These are phyloP conservation scores for Chloroceryle inda DNA, from an alignment of 2,797 vertebrate genomes.

Conservation along the genomic window DNA sequence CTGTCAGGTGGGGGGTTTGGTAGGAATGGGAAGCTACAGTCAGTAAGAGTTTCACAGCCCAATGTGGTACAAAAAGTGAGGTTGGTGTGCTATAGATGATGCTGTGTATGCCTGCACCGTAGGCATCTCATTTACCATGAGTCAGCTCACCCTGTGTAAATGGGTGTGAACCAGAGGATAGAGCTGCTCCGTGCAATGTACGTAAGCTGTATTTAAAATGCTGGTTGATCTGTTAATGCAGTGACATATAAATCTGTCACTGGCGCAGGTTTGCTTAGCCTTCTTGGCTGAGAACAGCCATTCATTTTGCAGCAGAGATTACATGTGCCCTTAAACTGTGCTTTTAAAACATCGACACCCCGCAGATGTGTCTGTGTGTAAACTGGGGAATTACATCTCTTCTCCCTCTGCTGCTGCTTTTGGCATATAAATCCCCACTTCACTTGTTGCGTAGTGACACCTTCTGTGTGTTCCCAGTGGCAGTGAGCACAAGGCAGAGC, in stretches of 20 bases:
- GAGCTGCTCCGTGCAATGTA: background rate
- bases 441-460: background rate
- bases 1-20: background rate
- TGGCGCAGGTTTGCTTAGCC: background rate
- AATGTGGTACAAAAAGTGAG: background rate
- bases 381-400: background rate
- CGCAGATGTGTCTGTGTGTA: background rate
- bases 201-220: background rate
- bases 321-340: background rate
- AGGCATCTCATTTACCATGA: background rate
- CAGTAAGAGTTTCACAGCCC: background rate
- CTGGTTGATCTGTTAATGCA: background rate
- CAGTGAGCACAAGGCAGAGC: accelerated
- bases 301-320: background rate
- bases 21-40: background rate
- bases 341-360: background rate
- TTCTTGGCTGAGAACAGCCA: background rate
- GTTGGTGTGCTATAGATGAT: background rate
- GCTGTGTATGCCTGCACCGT: background rate
- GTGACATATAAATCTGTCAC: background rate
- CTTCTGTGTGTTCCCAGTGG: background rate
- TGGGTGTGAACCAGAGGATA: background rate
- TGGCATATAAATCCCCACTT: background rate
- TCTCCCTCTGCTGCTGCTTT: background rate
- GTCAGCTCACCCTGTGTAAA: background rate